Conservation (phyloP, 1,140 invertebrate species). For the Sycophila sp. region DNA sequence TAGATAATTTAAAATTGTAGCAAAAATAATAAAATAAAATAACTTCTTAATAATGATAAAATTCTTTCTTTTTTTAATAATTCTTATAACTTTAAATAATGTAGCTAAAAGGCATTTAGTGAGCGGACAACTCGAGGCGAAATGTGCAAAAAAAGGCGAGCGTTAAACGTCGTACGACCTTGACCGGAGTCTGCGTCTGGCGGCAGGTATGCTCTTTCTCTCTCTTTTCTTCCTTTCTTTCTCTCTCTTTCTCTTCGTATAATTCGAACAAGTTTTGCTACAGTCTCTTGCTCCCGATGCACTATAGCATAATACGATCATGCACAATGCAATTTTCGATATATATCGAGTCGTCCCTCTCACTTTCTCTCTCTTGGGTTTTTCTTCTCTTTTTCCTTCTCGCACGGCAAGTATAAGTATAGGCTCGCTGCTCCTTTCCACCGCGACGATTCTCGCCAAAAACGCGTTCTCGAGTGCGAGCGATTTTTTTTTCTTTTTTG, state of each 20-base stretch:
- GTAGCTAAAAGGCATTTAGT: too few species aligned
- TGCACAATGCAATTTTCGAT: slow-evolving; percentile 36
- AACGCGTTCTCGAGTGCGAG: slow-evolving; percentile 22
- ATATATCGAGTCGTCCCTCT: slow-evolving; percentile 2
- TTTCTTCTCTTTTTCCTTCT: slow-evolving; percentile 5
- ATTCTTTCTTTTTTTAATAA: too few species aligned
- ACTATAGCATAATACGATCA: slow-evolving; percentile 33
- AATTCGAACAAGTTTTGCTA: slow-evolving; percentile 36
- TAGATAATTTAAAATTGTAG: too few species aligned
- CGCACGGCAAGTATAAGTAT: neutral
- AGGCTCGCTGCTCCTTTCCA: neutral
- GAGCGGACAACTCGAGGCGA: slow-evolving; percentile 25
- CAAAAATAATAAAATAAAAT: too few species aligned
- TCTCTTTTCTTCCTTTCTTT: slow-evolving; percentile 12
- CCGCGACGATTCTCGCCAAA: neutral
- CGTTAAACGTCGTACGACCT: slow-evolving; percentile 50
- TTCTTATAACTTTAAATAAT: too few species aligned
- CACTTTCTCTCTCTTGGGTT: neutral
- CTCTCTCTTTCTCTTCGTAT: slow-evolving; percentile 22
- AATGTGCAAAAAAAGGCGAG: slow-evolving; percentile 45
- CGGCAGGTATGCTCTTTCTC: slow-evolving; percentile 42
- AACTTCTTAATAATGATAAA: too few species aligned
- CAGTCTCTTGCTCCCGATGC: neutral
- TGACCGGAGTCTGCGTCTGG: slow-evolving; percentile 51
- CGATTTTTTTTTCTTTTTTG: too few species aligned